phyloP scores from a whole-genome alignment of 2,113 vertebrate genomes.

The Okapia johnstoni region DNA sequence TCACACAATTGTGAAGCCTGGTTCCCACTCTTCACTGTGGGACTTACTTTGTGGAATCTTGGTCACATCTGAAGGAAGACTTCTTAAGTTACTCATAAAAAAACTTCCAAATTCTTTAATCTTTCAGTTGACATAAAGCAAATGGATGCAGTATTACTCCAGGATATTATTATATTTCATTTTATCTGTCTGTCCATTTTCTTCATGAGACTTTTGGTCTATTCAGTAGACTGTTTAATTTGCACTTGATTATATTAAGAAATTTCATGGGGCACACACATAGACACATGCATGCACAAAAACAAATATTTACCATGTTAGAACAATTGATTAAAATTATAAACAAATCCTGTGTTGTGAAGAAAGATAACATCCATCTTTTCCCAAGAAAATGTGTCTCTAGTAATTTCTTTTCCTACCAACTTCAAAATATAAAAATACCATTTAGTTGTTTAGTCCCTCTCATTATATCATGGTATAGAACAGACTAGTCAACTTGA shows the following conservation, averaged over 20 bases:
- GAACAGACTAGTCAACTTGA: neutral
- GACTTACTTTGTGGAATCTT: neutral
- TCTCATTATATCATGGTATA: neutral
- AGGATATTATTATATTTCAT: neutral
- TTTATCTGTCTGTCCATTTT: neutral
- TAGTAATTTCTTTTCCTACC: neutral
- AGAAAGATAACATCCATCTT: neutral
- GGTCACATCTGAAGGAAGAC: neutral
- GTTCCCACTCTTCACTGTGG: neutral
- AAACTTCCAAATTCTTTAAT: neutral
- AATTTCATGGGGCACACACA: neutral
- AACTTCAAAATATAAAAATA: neutral
- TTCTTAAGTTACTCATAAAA: neutral
- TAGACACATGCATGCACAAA: neutral
- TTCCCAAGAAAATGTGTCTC: neutral
- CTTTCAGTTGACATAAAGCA: neutral
- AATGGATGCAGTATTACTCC: neutral
- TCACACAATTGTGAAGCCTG: neutral
- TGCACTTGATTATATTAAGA: no score
- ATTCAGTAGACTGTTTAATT: no score
- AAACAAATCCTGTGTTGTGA: neutral
- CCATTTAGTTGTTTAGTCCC: neutral
- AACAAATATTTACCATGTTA: neutral
- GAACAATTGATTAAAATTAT: neutral
- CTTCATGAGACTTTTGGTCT: neutral